phyloP scores from a whole-genome alignment of 2,113 vertebrate genomes.

The Lepisosteus oculatus region DNA sequence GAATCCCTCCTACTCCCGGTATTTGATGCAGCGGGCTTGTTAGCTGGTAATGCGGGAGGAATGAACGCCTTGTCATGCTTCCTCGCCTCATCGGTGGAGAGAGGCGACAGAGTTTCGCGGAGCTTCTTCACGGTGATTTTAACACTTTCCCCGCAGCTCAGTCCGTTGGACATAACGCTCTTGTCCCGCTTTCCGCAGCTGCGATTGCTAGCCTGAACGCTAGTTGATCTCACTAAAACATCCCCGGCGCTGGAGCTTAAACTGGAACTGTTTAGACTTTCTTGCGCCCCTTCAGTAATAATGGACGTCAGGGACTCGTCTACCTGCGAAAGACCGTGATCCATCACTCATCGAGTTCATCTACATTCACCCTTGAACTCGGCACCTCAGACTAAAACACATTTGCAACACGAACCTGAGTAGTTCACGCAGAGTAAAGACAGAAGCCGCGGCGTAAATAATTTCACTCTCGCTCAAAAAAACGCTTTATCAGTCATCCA shows the following conservation, averaged over 20 bases:
- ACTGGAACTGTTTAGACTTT: conserved; percentile 30
- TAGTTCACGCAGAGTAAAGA: no score
- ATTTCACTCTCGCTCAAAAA: no score
- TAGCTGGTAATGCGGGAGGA: conserved; percentile 31
- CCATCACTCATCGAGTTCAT: no score
- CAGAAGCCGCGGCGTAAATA: no score
- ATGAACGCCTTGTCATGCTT: background rate
- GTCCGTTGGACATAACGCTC: background rate
- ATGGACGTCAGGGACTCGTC: no score
- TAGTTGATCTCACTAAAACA: conserved; percentile 48
- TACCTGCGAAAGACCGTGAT: no score
- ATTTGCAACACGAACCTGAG: no score
- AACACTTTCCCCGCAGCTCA: conserved; percentile 10
- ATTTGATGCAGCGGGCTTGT: conserved; percentile 12
- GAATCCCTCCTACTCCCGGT: background rate
- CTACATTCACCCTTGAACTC: no score
- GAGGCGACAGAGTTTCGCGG: conserved; percentile 33
- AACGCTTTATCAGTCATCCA: no score
- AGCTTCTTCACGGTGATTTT: conserved; percentile 50
- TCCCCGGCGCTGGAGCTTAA: conserved; percentile 44
- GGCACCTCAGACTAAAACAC: no score
- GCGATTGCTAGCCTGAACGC: conserved; percentile 4
- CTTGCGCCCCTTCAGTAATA: no score
- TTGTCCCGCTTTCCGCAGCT: background rate
- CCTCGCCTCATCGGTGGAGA: conserved; percentile 5